A percentile compares a stretch with the other conserved stretches of the same genome.
These are phyloP conservation scores for Epinephelus awoara DNA, from an alignment of 2,797 vertebrate genomes.

Conservation along the genomic window DNA sequence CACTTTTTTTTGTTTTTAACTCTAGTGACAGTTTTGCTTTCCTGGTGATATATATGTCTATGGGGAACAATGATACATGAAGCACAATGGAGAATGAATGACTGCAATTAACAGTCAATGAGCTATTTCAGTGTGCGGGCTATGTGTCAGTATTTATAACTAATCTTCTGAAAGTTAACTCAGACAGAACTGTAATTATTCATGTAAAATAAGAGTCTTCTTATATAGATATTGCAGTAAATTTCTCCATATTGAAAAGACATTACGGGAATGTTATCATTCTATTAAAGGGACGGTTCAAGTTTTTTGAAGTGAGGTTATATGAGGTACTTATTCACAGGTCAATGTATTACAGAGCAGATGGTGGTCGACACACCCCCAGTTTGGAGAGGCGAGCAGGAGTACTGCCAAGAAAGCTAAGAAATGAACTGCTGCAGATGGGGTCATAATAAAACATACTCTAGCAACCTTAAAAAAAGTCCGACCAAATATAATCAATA, in stretches of 20 bases:
- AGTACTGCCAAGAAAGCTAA: no score
- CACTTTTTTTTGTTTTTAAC: constrained; percentile 5
- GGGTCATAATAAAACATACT: no score
- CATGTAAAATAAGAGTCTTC: neutral
- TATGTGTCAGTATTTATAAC: neutral
- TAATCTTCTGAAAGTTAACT: constrained; percentile 11
- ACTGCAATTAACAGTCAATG: constrained; percentile 37
- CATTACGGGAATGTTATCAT: neutral
- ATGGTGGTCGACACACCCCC: no score
- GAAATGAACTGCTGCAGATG: no score
- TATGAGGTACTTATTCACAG: no score
- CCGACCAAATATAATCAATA: no score
- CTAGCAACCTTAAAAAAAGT: no score
- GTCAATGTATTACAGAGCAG: no score
- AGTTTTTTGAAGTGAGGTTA: no score
- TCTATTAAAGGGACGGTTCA: no score
- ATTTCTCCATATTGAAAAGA: neutral
- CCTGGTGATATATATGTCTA: constrained; percentile 39
- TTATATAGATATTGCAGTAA: neutral
- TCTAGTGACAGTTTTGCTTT: constrained; percentile 11
- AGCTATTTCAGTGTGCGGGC: constrained; percentile 22
- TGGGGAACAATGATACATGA: constrained; percentile 5
- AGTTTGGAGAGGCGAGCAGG: no score
- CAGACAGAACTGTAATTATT: neutral
- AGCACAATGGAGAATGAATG: constrained; percentile 29